Evolutionary conservation across 1,140 invertebrate species (phyloP), one percentile per base, ranked within the genome.

Genomic region (Pygmarrhopalites habei): DNA sequence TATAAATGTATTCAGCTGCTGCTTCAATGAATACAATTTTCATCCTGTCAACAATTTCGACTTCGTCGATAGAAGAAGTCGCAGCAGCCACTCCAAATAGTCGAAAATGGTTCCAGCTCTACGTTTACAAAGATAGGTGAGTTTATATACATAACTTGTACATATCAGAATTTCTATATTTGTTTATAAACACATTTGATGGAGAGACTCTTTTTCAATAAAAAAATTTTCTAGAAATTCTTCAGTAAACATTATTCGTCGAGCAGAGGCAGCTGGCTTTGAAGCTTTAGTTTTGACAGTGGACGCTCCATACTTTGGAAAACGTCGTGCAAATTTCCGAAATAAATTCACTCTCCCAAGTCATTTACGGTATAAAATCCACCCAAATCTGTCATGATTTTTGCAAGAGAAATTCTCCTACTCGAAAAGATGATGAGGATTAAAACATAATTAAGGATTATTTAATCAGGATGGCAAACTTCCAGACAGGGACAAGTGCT

Each of bases 101-200:
- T 0, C 79, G 83, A 17, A 90, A 90, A 74, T 92, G 90, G 90
- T 92, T 93, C 73, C 91, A 96, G 74, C 78, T 96, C 0, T 96
- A 95, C 71, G 85, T 96, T 67, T 94, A 90, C 72, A 86, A 82
- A 65, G 86, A 94, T 72, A 81, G 83, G 83, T 84, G n/a, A n/a
- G n/a, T n/a, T n/a, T n/a, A n/a, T n/a, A n/a, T n/a, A n/a, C n/a
- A n/a, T n/a, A n/a, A n/a, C n/a, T n/a, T n/a, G 52, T 17, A 43
- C 56, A 2, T n/a, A n/a, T n/a, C n/a, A n/a, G n/a, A n/a, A n/a
- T n/a, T n/a, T n/a, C n/a, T n/a, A n/a, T n/a, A n/a, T n/a, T n/a
- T n/a, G n/a, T n/a, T n/a, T n/a, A n/a, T n/a, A n/a, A n/a, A n/a
- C n/a, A n/a, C n/a, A n/a, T n/a, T n/a, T n/a, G n/a, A n/a, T n/a